Conservation (phyloP, 2,113 vertebrate genomes). For the Syngnathus typhle region DNA sequence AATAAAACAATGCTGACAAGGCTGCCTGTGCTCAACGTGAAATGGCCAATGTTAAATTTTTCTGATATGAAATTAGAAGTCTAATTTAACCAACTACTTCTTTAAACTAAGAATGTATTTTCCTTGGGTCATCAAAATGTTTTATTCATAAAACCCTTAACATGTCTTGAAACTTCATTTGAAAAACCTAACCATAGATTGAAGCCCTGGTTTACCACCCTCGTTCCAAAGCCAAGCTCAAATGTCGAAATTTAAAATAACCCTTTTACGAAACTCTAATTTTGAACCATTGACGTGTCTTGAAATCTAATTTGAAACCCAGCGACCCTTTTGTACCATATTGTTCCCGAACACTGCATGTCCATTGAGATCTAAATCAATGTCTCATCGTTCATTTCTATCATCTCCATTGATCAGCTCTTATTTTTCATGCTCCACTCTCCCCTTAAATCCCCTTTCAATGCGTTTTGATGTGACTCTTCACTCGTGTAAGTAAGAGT, state of each 20-base stretch:
- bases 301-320: neutral
- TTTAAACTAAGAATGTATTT: neutral
- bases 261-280: neutral
- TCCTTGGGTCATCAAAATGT: neutral
- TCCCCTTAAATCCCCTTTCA: constrained; percentile 40
- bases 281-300: neutral
- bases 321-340: neutral
- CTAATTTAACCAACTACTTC: neutral
- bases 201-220: neutral
- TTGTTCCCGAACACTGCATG: neutral
- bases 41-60: neutral
- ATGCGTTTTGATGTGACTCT: constrained; percentile 72
- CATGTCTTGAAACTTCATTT: neutral
- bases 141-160: neutral
- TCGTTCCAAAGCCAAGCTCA: neutral
- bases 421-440: constrained; percentile 44
- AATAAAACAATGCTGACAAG: constrained; percentile 28
- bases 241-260: neutral
- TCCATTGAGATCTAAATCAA: neutral
- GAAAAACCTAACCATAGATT: neutral
- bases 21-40: neutral
- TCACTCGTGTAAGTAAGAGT: constrained; percentile 67
- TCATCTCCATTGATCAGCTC: constrained; percentile 43
- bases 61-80: neutral
- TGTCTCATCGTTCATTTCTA: constrained; percentile 16